Evolutionary conservation across 2,113 vertebrate genomes (phyloP), one percentile per base, ranked within the genome.

Genomic region (Alectura lathami): DNA sequence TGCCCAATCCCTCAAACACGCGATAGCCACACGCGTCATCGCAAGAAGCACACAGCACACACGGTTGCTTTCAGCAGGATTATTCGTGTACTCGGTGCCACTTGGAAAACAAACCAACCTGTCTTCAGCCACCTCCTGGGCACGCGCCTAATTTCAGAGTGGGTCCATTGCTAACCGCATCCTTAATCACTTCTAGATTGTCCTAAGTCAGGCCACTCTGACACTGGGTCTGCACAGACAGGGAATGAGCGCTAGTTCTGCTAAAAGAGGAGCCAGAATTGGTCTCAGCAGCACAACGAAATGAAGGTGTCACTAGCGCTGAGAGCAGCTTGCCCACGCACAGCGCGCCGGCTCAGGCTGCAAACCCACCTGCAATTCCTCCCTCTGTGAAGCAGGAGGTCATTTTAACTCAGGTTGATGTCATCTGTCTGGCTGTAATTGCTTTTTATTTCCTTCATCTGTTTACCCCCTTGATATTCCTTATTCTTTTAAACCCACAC

Each of bases 401-500:
- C 75, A 48, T 73, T 8, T 50, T 50, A 87, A 82, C 36, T 84
- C 0, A 0, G 18, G 40, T 17, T 76, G 62, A 82, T 91, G 77
- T 38, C 3, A 7, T 48, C 82, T 75, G 67, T 60, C 69, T 81
- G 76, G 50, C 73, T 85, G 75, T 88, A 89, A 91, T 75, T 87
- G 74, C 32, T 32, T 70, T 47, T 32, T n/a, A n/a, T 78, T 63
- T 59, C 78, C 91, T 91, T 94, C 67, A 79, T 88, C 89, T 63
- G 4, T 48, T 4, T 3, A 62, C 36, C 91, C 57, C 53, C 45
- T 73, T 24, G 40, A 69, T 54, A 92, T 38, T 51, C 36, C 36
- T 76, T 22, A 68, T 79, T 85, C 66, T 91, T 86, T 88, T 64
- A 91, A 89, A 93, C 89, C 57, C 68, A 89, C 76, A 74, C 15